Evolutionary conservation across 2,797 vertebrate genomes (phyloP).

Genomic region (Threskiornis aethiopicus): DNA sequence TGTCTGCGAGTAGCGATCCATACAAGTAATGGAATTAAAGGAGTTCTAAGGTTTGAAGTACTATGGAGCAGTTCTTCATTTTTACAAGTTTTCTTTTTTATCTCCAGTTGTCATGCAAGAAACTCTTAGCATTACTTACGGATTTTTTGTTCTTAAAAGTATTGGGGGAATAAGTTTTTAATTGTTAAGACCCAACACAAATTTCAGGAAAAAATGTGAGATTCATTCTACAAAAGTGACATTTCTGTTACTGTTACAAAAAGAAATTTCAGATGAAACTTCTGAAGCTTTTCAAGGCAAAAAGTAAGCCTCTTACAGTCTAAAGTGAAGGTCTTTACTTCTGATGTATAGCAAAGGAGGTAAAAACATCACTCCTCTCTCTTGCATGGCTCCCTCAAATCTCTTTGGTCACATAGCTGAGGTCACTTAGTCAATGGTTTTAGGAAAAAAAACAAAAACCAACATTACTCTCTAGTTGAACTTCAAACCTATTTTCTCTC

Average conservation of each 20-base stretch:
- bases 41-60: neutral
- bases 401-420: neutral
- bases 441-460: neutral
- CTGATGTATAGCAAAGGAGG: neutral
- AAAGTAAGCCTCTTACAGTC: neutral
- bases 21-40: neutral
- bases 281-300: neutral
- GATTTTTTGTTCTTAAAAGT: neutral
- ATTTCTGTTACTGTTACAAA: neutral
- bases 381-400: neutral
- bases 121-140: neutral
- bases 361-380: neutral
- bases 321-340: neutral
- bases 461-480: neutral
- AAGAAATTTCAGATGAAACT: neutral
- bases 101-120: neutral
- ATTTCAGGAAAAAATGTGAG: neutral
- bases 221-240: neutral
- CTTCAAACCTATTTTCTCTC: neutral
- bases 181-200: neutral
- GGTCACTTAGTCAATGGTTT: neutral
- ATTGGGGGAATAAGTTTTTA: neutral
- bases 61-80: neutral
- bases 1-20: neutral
- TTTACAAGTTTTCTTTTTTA: neutral